Percentiles rank a stretch among this genome's conserved stretches.
Evolutionary conservation across 1,140 invertebrate genomes (phyloP).

Genomic region (Helicoverpa armigera): DNA sequence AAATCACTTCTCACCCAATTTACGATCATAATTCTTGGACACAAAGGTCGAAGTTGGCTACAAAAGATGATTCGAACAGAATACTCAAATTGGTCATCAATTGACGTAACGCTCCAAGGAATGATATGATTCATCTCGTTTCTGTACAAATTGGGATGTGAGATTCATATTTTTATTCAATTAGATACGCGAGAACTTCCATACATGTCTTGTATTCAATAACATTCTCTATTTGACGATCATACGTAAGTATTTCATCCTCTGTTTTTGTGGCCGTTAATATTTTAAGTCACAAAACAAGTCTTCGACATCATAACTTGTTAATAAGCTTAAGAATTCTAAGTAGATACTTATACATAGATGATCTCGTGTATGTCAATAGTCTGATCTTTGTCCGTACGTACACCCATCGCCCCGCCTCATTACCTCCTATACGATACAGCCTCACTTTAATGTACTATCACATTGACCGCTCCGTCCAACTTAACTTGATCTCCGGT

Average conservation of each 20-base stretch:
- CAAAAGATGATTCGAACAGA: conserved; percentile 49
- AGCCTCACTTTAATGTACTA: conserved; percentile 64
- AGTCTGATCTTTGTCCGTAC: conserved; percentile 75
- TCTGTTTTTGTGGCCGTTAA: conserved; percentile 53
- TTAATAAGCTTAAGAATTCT: conserved; percentile 73
- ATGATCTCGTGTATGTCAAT: conserved; percentile 66
- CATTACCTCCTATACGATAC: conserved; percentile 79
- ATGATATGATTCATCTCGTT: conserved; percentile 78
- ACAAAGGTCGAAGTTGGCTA: conserved; percentile 55
- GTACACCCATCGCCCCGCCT: conserved; percentile 81
- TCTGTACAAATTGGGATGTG: conserved; percentile 73
- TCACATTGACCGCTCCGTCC: conserved; percentile 74
- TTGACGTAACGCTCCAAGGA: conserved; percentile 69
- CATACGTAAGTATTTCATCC: conserved; percentile 36
- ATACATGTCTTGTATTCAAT: conserved; percentile 68
- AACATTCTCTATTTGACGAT: conserved; percentile 50
- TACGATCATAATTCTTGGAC: conserved; percentile 54
- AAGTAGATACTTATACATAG: conserved; percentile 67
- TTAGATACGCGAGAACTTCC: conserved; percentile 79
- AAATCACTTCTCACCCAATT: conserved; percentile 44
- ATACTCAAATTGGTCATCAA: conserved; percentile 58
- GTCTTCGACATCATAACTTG: conserved; percentile 62
- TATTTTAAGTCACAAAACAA: conserved; percentile 63
- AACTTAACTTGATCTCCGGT: conserved; percentile 68
- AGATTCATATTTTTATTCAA: conserved; percentile 83